phyloP scores from a whole-genome alignment of 2,797 vertebrate species.

The Distichodus sexfasciatus region DNA sequence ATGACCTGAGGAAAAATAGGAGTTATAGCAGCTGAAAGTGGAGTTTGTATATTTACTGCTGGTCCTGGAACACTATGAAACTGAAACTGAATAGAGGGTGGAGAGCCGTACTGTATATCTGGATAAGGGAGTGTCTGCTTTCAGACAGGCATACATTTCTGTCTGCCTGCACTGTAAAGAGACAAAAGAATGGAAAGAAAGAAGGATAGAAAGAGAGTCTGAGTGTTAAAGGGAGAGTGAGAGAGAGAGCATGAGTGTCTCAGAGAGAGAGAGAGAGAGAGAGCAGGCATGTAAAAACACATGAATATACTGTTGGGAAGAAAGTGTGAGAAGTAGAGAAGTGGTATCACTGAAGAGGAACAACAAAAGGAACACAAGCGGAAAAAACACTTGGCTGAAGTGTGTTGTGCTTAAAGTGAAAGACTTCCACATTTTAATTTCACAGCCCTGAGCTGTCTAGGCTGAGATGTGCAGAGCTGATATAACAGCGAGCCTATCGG shows the following conservation, averaged over 20 bases:
- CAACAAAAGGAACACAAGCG: neutral
- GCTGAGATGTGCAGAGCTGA: neutral
- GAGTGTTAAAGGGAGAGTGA: neutral
- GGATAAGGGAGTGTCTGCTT: conserved; percentile 6
- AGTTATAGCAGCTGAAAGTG: no score
- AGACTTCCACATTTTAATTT: conserved; percentile 3
- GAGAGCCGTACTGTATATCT: neutral
- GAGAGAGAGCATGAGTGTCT: neutral
- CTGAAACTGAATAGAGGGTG: neutral
- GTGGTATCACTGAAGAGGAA: neutral
- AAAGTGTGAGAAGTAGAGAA: neutral
- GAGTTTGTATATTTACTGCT: neutral
- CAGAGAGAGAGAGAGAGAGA: neutral
- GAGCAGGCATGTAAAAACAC: neutral
- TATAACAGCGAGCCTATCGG: neutral
- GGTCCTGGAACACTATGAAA: neutral
- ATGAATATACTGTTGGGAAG: neutral
- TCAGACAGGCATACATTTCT: neutral
- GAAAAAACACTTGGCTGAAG: neutral
- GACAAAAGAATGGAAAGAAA: neutral
- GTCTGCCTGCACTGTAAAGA: neutral
- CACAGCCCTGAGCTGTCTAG: conserved; percentile 8
- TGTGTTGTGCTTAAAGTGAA: neutral
- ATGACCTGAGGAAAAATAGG: conserved; percentile 11
- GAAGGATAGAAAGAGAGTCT: neutral